Percentiles rank a stretch among this genome's conserved stretches.
Conservation (phyloP, 2,888 invertebrate genomes). For the Calliscelio sp. region DNA sequence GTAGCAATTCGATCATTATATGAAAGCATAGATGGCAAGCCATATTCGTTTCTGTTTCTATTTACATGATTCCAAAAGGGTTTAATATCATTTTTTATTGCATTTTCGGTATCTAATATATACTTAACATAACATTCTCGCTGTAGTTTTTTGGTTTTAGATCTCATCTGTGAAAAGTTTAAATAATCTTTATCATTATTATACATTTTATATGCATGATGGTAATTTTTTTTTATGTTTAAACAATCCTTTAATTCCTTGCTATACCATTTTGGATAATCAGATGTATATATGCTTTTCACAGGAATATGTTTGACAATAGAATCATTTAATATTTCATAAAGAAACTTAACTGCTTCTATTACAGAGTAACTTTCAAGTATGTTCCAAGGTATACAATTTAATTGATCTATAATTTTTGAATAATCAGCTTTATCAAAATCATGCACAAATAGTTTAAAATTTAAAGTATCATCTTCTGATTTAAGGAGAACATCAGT, state of each 20-base stretch:
- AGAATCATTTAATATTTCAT: not conserved
- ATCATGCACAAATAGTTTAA: not conserved
- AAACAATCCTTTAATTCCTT: not conserved
- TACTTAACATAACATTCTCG: not conserved
- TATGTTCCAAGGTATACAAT: not conserved
- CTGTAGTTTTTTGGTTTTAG: conserved; percentile 13
- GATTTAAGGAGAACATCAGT: too few relatives aligned
- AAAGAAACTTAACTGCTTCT: not conserved
- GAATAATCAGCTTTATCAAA: conserved; percentile 9
- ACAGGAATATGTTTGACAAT: conserved; percentile 1
- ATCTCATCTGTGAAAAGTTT: not conserved
- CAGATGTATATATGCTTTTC: not conserved
- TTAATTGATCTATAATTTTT: not conserved
- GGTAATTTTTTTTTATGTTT: not conserved
- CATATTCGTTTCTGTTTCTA: conserved; percentile 1
- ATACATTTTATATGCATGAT: not conserved
- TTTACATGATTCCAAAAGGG: not conserved
- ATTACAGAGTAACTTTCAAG: not conserved
- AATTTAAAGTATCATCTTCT: not conserved
- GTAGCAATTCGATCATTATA: not conserved
- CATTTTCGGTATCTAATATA: not conserved
- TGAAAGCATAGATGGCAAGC: not conserved
- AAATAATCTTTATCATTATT: not conserved
- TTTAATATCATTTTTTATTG: conserved; percentile 2
- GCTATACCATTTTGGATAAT: conserved; percentile 18